These are phyloP conservation scores for Calyptommatus sinebrachiatus DNA, from an alignment of 2,113 vertebrate species.

Conservation along the genomic window DNA sequence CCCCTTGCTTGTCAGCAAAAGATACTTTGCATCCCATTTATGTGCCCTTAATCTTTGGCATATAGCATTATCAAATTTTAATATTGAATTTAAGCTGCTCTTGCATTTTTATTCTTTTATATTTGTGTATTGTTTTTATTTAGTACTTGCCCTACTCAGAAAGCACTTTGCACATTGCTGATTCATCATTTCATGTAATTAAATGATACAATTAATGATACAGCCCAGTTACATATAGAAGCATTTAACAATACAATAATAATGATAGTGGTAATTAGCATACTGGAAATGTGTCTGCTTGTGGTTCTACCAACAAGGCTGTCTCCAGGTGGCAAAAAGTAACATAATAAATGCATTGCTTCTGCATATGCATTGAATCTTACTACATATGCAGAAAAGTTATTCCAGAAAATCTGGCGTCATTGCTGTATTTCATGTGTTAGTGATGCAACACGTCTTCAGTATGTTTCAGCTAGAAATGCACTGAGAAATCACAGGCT, in stretches of 20 bases:
- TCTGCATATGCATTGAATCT: no score
- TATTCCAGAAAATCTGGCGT: no score
- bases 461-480: no score
- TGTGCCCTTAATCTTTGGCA: background rate
- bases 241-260: slow-evolving; percentile 4
- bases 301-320: no score
- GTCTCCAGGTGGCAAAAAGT: no score
- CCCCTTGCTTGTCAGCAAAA: background rate
- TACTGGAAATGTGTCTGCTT: no score
- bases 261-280: no score
- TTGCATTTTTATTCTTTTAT: background rate
- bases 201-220: slow-evolving; percentile 1
- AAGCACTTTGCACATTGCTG: background rate
- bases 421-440: no score
- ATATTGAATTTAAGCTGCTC: background rate
- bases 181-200: background rate
- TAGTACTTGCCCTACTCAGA: background rate
- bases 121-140: background rate
- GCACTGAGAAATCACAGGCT: no score
- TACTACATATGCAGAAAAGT: no score
- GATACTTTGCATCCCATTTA: background rate
- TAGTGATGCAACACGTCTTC: no score
- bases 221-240: background rate
- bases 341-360: no score
- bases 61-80: background rate